phyloP scores from a whole-genome alignment of 2,888 invertebrate genomes.

The Diogma glabrata region DNA sequence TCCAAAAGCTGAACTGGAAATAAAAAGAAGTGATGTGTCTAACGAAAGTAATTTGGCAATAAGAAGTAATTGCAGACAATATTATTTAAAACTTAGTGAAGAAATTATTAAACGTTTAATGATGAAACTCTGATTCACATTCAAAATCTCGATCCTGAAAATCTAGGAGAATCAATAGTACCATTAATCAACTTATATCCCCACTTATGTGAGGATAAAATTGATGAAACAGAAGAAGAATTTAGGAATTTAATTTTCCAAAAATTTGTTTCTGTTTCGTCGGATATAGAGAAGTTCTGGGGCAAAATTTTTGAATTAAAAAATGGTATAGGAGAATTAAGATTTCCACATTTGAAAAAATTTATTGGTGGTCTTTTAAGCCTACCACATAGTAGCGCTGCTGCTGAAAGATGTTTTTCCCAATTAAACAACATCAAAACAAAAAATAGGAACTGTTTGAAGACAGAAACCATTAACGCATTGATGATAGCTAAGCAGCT shows the following conservation, averaged over 20 bases:
- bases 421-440: conserved; percentile 4
- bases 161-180: not conserved
- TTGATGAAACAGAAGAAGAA: not conserved
- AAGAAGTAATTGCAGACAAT: not conserved
- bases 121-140: not conserved
- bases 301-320: not conserved
- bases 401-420: not conserved
- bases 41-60: too few species aligned
- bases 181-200: not conserved
- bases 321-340: not conserved
- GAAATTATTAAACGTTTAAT: too few species aligned
- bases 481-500: not conserved
- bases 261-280: not conserved
- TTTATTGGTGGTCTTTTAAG: not conserved
- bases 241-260: not conserved
- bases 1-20: not conserved
- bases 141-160: not conserved
- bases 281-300: not conserved
- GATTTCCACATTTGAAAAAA: conserved; percentile 1
- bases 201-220: not conserved
- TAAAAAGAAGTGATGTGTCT: not conserved
- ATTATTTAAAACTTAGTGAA: too few species aligned
- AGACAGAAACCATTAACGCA: not conserved
- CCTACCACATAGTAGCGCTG: conserved; percentile 5
- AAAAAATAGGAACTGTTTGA: not conserved